Conservation (phyloP, 2,797 vertebrate species). For the Prunella strophiata region DNA sequence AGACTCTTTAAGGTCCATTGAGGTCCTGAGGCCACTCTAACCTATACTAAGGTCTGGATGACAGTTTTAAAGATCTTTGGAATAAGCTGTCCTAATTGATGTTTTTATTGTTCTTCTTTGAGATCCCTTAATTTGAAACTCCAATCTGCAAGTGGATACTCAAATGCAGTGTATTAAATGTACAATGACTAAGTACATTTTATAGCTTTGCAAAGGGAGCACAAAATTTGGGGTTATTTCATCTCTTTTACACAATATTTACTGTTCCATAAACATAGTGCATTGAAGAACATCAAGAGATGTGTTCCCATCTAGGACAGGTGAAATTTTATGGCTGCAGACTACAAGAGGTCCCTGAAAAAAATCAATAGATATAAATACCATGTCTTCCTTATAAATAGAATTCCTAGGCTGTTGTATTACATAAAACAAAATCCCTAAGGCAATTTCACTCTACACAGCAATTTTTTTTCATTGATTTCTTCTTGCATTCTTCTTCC, state of each 20-base stretch:
- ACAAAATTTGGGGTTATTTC: not conserved
- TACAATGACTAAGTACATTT: not conserved
- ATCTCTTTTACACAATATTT: not conserved
- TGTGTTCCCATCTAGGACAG: not conserved
- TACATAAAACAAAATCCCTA: constrained; percentile 30
- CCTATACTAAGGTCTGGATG: not conserved
- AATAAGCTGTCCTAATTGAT: not conserved
- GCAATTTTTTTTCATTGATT: constrained; percentile 47
- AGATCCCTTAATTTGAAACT: not conserved
- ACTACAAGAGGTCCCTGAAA: not conserved
- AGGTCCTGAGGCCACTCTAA: not conserved
- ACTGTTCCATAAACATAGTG: not conserved
- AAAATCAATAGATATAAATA: constrained; percentile 42
- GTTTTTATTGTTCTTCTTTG: not conserved
- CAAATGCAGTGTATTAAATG: not conserved
- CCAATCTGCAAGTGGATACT: not conserved
- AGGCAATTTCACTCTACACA: constrained; percentile 17
- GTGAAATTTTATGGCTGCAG: constrained; percentile 17
- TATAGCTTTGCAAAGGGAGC: not conserved
- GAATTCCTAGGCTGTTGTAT: constrained; percentile 19
- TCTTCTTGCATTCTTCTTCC: constrained; percentile 40
- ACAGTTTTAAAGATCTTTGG: not conserved
- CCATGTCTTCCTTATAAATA: constrained; percentile 9
- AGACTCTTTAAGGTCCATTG: not conserved
- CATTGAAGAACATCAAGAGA: not conserved